These are phyloP conservation scores for Himantopus leucocephalus DNA, from an alignment of 2,113 vertebrate species.

Conservation along the genomic window DNA sequence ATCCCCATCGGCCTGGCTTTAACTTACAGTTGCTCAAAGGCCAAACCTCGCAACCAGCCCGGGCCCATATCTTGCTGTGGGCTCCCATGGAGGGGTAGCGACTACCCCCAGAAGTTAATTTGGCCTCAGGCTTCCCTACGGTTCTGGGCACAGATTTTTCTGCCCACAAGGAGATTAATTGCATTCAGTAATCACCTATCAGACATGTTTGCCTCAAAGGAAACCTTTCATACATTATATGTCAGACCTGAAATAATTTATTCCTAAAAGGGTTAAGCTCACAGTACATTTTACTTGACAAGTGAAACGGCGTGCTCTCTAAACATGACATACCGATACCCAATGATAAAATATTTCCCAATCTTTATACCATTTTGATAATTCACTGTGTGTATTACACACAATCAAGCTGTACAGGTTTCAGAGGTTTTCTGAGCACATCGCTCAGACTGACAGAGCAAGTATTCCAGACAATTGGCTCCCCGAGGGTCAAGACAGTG, in stretches of 20 bases:
- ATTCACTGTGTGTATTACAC: conserved; percentile 63
- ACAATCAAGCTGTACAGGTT: conserved; percentile 60
- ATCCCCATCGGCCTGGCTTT: neutral
- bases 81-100: neutral
- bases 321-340: neutral
- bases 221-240: neutral
- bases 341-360: conserved; percentile 32
- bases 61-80: neutral
- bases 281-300: neutral
- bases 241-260: neutral
- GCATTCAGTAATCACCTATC: neutral
- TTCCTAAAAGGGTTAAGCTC: neutral
- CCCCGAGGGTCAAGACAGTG: conserved; percentile 77
- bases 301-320: neutral
- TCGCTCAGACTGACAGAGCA: conserved; percentile 78
- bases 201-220: neutral
- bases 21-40: neutral
- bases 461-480: conserved; percentile 81
- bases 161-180: neutral
- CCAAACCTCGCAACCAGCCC: neutral
- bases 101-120: neutral
- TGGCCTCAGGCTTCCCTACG: neutral
- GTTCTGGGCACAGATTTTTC: neutral
- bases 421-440: conserved; percentile 75
- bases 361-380: conserved; percentile 55